phyloP scores from a whole-genome alignment of 2,888 invertebrate genomes.

The Pyrochroa serraticornis region DNA sequence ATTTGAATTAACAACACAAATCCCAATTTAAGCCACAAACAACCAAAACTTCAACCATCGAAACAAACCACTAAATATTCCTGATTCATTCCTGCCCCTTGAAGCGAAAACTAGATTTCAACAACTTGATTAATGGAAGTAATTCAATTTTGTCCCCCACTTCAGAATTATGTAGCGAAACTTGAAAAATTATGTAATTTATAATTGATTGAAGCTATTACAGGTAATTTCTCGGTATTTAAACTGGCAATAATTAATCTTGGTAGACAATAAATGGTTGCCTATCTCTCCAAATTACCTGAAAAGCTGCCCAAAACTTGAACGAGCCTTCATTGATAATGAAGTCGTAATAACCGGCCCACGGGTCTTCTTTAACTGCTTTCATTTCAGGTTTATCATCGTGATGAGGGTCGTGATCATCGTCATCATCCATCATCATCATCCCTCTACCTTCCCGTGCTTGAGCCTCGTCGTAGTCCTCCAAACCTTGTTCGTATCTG shows the following conservation, averaged over 20 bases:
- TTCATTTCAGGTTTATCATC: constrained; percentile 56
- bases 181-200: neutral
- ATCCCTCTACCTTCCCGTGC: constrained; percentile 54
- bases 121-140: constrained; percentile 6
- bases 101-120: neutral
- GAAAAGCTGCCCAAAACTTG: constrained; percentile 88
- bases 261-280: constrained; percentile 1
- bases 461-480: constrained; percentile 52
- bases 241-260: too few species aligned
- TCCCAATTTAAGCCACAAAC: neutral
- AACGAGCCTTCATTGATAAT: constrained; percentile 87
- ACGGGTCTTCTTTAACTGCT: constrained; percentile 71
- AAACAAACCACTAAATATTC: neutral
- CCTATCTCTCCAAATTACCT: constrained; percentile 61
- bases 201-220: too few species aligned
- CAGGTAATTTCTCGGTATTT: too few species aligned
- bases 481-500: constrained; percentile 50
- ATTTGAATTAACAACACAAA: constrained; percentile 9
- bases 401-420: constrained; percentile 59
- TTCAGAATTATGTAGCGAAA: neutral
- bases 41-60: neutral
- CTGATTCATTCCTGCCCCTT: neutral
- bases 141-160: neutral
- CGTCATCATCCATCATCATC: constrained; percentile 60
- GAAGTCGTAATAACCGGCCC: constrained; percentile 85